A percentile compares a stretch with the other conserved stretches of the same genome.
Conservation (phyloP, 2,797 vertebrate genomes). For the Brachyrhaphis roseni region DNA sequence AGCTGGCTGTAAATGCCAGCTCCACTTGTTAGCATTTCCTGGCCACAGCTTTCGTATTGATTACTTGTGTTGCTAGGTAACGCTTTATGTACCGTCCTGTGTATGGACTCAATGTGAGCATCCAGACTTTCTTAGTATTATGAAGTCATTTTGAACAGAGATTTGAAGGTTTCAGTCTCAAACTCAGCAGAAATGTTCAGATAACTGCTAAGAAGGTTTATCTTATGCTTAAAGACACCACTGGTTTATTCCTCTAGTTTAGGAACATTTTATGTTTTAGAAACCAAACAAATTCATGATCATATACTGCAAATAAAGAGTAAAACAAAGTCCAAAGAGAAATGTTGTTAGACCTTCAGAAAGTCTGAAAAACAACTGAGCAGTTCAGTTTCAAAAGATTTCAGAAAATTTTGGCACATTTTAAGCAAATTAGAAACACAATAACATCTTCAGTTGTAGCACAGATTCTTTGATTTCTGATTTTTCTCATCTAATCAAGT, state of each 20-base stretch:
- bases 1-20: neutral
- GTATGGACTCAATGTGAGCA: neutral
- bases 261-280: neutral
- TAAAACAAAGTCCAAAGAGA: neutral
- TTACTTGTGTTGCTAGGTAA: neutral
- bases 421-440: neutral
- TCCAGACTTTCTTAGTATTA: neutral
- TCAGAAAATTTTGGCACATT: neutral
- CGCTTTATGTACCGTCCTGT: neutral
- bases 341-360: neutral
- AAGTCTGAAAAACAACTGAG: neutral
- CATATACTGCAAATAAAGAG: neutral
- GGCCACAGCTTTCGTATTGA: neutral
- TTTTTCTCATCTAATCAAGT: neutral
- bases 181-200: neutral
- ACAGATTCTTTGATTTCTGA: neutral
- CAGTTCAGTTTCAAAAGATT: neutral
- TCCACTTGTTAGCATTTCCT: neutral
- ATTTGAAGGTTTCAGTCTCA: neutral
- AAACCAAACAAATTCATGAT: neutral
- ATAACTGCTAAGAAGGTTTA: neutral
- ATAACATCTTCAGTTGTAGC: neutral
- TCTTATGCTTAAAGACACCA: neutral
- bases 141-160: neutral
- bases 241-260: neutral